Evolutionary conservation across 2,888 invertebrate species (phyloP).

Genomic region (Chrysolina americana): DNA sequence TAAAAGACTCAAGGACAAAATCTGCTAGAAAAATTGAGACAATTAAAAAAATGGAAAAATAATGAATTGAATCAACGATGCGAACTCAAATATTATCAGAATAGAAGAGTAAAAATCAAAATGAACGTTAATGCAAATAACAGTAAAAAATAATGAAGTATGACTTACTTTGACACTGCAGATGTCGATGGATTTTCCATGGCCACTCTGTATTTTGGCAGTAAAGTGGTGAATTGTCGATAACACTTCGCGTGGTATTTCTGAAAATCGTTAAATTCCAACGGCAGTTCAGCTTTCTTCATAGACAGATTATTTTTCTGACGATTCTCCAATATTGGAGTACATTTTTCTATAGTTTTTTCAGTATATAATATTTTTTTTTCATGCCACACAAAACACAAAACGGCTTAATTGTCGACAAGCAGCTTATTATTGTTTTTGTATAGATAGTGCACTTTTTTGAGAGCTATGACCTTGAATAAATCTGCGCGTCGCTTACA

Average conservation of each 20-base stretch:
- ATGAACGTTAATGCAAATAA: slow-evolving; percentile 13
- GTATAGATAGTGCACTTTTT: too few relatives aligned
- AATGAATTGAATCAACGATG: slow-evolving; percentile 22
- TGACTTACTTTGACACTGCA: slow-evolving; percentile 22
- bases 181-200: neutral
- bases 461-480: too few relatives aligned
- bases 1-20: slow-evolving; percentile 14
- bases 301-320: slow-evolving; percentile 21
- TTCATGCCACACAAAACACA: slow-evolving; percentile 17
- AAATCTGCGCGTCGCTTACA: too few relatives aligned
- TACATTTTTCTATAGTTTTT: slow-evolving; percentile 18
- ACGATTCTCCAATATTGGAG: slow-evolving; percentile 17
- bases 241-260: slow-evolving; percentile 23
- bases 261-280: slow-evolving; percentile 24
- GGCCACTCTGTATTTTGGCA: slow-evolving; percentile 12
- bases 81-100: slow-evolving; percentile 13
- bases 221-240: slow-evolving; percentile 25
- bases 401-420: slow-evolving; percentile 22
- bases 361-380: slow-evolving; percentile 11
- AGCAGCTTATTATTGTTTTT: too few relatives aligned
- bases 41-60: slow-evolving; percentile 18
- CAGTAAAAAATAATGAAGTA: slow-evolving; percentile 14
- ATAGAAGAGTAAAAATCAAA: slow-evolving; percentile 16
- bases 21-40: slow-evolving; percentile 23
- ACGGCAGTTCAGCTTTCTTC: slow-evolving; percentile 13